Percentiles rank a stretch among this genome's conserved stretches.
phyloP scores from a whole-genome alignment of 2,797 vertebrate genomes.

The Momotus momota region DNA sequence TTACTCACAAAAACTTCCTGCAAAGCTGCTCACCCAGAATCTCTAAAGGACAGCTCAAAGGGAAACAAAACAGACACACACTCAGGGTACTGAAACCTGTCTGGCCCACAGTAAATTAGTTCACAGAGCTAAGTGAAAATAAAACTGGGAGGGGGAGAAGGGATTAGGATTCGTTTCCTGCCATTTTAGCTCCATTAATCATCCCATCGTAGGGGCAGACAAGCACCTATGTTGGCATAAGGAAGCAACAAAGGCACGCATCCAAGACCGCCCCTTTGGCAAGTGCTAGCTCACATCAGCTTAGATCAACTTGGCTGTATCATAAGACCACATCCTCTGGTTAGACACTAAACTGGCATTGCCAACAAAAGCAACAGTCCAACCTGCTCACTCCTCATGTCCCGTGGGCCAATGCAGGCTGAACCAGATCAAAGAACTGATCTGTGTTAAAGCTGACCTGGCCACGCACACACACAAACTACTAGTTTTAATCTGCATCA shows the following conservation, averaged over 20 bases:
- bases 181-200: conserved; percentile 10
- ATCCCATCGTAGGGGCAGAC: neutral
- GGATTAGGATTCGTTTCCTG: neutral
- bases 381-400: neutral
- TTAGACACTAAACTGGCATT: neutral
- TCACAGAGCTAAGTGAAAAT: neutral
- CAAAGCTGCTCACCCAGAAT: neutral
- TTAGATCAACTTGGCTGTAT: neutral
- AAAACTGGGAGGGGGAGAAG: neutral
- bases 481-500: neutral
- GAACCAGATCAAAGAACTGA: neutral
- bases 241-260: neutral
- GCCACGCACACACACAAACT: neutral
- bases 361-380: neutral
- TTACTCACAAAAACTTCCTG: neutral
- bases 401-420: neutral
- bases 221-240: neutral
- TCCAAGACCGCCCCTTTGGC: neutral
- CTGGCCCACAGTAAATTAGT: neutral
- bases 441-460: neutral
- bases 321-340: conserved; percentile 17
- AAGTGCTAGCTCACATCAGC: neutral
- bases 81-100: neutral
- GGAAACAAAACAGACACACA: neutral
- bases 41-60: neutral